A percentile compares a stretch with the other conserved stretches of the same genome.
These are phyloP conservation scores for Stomatorhinus ivindoensis DNA, from an alignment of 2,113 vertebrate species.

Conservation along the genomic window DNA sequence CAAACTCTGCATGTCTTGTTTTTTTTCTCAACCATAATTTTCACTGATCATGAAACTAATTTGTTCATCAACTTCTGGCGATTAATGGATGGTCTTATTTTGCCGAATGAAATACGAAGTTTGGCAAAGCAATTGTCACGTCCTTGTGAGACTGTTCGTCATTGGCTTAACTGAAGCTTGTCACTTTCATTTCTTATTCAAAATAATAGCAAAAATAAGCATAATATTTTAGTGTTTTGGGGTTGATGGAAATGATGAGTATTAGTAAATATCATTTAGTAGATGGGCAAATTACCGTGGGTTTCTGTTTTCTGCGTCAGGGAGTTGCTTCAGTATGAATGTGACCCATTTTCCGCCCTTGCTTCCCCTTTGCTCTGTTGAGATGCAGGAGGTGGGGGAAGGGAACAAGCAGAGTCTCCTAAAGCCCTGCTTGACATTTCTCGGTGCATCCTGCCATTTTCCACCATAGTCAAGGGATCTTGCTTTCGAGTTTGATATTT, in stretches of 20 bases:
- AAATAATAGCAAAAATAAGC: not conserved
- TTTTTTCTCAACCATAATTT: not conserved
- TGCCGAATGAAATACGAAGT: not conserved
- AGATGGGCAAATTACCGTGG: not conserved
- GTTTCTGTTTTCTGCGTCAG: conserved; percentile 39
- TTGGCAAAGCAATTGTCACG: not conserved
- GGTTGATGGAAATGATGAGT: not conserved
- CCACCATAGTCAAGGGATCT: not conserved
- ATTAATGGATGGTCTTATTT: not conserved
- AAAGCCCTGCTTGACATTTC: conserved; percentile 27
- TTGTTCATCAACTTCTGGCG: not conserved
- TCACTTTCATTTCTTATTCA: not conserved
- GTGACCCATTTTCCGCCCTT: conserved; percentile 48
- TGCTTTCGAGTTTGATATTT: not conserved
- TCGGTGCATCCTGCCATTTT: conserved; percentile 30
- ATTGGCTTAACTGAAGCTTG: not conserved
- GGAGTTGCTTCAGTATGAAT: conserved; percentile 38
- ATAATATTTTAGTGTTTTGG: not conserved
- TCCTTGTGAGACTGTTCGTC: not conserved
- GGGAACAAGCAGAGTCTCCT: conserved; percentile 14
- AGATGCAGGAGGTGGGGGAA: conserved; percentile 14
- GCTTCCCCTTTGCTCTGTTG: conserved; percentile 30
- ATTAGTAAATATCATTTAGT: conserved; percentile 21
- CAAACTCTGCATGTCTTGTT: not conserved
- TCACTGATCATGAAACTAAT: not conserved